Percentiles rank a stretch among this genome's conserved stretches.
Conservation (phyloP, 2,797 vertebrate species). For the Garrulus glandarius region DNA sequence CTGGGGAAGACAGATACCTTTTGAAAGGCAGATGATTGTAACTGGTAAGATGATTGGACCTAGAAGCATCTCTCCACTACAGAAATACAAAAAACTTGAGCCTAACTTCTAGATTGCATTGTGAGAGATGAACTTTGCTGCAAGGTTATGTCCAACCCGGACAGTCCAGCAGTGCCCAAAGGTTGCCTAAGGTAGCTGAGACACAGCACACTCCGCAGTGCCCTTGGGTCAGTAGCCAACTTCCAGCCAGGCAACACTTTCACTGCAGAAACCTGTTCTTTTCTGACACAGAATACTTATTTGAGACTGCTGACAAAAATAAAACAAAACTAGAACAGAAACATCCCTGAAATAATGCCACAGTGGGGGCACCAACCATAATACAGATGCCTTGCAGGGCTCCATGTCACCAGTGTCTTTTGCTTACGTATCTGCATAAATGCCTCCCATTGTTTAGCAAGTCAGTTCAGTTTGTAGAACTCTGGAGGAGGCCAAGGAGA, state of each 20-base stretch:
- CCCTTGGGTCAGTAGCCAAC: background rate
- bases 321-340: background rate
- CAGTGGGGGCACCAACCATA: background rate
- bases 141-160: background rate
- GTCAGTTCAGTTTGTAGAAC: background rate
- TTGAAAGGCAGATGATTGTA: background rate
- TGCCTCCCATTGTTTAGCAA: background rate
- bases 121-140: background rate
- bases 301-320: background rate
- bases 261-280: background rate
- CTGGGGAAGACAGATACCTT: background rate
- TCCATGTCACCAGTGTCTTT: background rate
- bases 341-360: background rate
- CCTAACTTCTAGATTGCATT: background rate
- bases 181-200: background rate
- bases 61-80: background rate
- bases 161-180: background rate
- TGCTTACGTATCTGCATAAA: fast-evolving
- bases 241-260: background rate
- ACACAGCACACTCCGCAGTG: background rate
- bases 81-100: background rate
- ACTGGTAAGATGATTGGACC: background rate
- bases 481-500: background rate
- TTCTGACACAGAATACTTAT: background rate
- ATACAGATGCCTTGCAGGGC: background rate